Conservation (phyloP, 2,113 vertebrate genomes). For the Catharus fuscescens region DNA sequence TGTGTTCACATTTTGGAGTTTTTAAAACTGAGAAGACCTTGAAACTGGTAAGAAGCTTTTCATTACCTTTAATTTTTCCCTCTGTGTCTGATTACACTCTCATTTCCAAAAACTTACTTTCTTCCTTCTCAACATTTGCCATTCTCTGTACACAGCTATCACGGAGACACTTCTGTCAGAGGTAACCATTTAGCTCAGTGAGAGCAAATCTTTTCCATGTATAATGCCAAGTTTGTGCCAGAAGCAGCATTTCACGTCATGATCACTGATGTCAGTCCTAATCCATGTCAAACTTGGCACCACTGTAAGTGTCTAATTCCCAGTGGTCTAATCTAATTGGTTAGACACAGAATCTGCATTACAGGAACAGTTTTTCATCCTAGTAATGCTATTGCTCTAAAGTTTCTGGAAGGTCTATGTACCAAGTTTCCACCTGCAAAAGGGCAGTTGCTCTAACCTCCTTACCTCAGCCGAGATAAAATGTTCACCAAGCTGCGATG, state of each 20-base stretch:
- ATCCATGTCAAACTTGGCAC: not conserved
- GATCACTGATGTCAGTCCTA: not conserved
- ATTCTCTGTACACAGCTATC: not conserved
- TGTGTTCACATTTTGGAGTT: rapidly evolving
- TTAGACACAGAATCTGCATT: not conserved
- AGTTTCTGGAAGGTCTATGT: not conserved
- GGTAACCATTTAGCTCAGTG: not conserved
- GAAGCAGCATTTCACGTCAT: not conserved
- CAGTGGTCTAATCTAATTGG: not conserved
- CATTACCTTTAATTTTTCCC: not conserved
- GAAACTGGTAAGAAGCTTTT: not conserved
- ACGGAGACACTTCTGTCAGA: not conserved
- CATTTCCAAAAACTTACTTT: not conserved
- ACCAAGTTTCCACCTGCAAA: not conserved
- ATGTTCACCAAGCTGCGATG: not conserved
- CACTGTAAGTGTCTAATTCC: not conserved
- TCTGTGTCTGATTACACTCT: not conserved
- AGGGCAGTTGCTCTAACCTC: not conserved
- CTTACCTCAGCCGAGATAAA: not conserved
- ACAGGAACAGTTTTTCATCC: not conserved
- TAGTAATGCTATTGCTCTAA: not conserved
- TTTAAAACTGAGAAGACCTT: not conserved
- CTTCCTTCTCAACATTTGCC: not conserved
- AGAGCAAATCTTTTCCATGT: not conserved
- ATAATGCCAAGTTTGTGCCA: not conserved